Evolutionary conservation across 2,888 invertebrate genomes (phyloP), one percentile per base, ranked within the genome.

Genomic region (Uloborus plumipes): DNA sequence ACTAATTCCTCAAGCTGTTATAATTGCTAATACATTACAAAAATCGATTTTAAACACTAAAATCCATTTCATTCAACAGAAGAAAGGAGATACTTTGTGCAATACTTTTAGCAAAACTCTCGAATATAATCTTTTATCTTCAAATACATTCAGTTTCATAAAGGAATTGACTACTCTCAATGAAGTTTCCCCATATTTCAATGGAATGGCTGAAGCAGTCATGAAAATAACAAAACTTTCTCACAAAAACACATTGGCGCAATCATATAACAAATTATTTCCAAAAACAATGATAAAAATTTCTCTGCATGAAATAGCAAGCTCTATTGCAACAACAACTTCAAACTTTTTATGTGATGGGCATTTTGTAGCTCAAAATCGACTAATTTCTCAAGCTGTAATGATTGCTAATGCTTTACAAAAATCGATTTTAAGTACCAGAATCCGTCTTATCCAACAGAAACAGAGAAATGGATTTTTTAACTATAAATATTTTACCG

Each of bases 361-460:
- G 67, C 50, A 69, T 11, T 69, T 51, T 53, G 39, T 76, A 53
- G 39, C 31, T 16, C 18, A 51, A 26, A 61, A 58, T 61, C 53
- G 62, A 18, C 22, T 53, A 39, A 55, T 69, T 16, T 47, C 31
- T 7, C 69, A 76, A 47, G 53, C 62, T 51, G 62, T 47, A 15
- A 47, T 59, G 58, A 62, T 76, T n/a, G 53, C 51, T 39, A 20
- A 50, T 62, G 51, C 20, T 47, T 53, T 76, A 47, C 67, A 51
- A 26, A 53, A 20, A 69, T 69, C 67, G 53, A 76, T 76, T 47
- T 76, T 76, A 39, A 69, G 31, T 47, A 47, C 76, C 14, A 20
- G 7, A 39, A 39, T 39, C 3, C 39, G 1, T 39, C 9, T 39
- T 39, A 39, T 39, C 9, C 39, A 7, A 39, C 39, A 39, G 39